phyloP scores from a whole-genome alignment of 2,113 vertebrate species.

The Tinamus guttatus region DNA sequence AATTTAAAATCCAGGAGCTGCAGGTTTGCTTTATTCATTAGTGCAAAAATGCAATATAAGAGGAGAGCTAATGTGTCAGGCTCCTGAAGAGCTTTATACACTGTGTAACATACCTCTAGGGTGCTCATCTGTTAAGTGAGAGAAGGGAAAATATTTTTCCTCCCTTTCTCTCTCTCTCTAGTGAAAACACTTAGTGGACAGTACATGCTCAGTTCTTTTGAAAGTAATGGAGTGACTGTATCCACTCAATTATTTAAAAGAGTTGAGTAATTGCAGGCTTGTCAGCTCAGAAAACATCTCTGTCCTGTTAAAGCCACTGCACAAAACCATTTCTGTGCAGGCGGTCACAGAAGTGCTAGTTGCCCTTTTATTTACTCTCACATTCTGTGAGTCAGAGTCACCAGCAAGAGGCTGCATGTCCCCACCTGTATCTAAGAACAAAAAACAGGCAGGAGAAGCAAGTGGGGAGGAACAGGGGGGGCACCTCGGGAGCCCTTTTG shows the following conservation, averaged over 20 bases:
- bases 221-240: background rate
- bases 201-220: background rate
- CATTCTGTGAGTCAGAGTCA: background rate
- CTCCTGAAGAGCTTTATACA: conserved; percentile 9
- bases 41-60: background rate
- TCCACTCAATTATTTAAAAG: conserved; percentile 71
- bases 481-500: background rate
- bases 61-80: background rate
- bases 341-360: background rate
- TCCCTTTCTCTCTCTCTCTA: background rate
- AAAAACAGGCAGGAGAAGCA: background rate
- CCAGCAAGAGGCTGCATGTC: background rate
- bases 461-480: background rate
- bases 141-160: background rate
- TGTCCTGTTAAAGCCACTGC: conserved; percentile 43
- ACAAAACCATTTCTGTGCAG: conserved; percentile 3
- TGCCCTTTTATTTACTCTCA: background rate
- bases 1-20: background rate
- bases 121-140: background rate
- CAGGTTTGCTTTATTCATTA: conserved; percentile 14
- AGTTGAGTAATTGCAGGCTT: conserved; percentile 59
- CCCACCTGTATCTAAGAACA: background rate
- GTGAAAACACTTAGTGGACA: conserved; percentile 37
- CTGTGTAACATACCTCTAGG: background rate
- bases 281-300: conserved; percentile 56